These are phyloP conservation scores for Agrotis puta DNA, from an alignment of 2,888 invertebrate species.

Conservation along the genomic window DNA sequence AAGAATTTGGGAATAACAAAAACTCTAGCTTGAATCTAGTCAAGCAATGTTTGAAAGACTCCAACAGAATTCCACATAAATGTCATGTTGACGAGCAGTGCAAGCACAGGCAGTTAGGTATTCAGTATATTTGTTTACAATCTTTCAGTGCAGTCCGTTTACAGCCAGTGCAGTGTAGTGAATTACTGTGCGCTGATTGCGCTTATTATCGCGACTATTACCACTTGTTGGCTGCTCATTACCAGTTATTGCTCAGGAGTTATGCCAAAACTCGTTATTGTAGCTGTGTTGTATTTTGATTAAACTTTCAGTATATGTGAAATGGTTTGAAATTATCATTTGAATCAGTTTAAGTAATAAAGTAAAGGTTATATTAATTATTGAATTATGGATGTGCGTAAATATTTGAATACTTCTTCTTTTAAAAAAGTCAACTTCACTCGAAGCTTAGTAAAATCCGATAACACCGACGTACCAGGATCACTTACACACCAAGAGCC, in stretches of 20 bases:
- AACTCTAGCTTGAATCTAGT: background rate
- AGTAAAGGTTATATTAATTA: no score
- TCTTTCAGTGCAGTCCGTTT: conserved; percentile 15
- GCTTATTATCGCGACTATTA: conserved; percentile 37
- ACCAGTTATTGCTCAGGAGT: conserved; percentile 17
- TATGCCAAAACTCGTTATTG: conserved; percentile 1
- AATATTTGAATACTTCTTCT: background rate
- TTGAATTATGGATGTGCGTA: no score
- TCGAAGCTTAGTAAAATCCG: background rate
- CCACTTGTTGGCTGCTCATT: conserved; percentile 26
- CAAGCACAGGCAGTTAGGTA: background rate
- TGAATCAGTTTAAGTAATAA: background rate
- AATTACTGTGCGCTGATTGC: conserved; percentile 29
- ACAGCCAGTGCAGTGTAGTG: conserved; percentile 9
- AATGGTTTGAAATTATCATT: background rate
- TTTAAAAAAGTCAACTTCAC: conserved; percentile 12
- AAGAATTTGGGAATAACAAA: no score
- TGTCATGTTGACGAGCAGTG: background rate
- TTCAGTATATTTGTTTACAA: conserved; percentile 41
- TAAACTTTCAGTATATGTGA: background rate
- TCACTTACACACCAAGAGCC: conserved; percentile 21
- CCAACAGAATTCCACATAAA: background rate
- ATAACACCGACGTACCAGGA: conserved; percentile 28
- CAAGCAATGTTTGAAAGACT: background rate
- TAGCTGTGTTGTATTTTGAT: background rate